These are phyloP conservation scores for Eristalis pertinax DNA, from an alignment of 2,888 invertebrate genomes.

Conservation along the genomic window DNA sequence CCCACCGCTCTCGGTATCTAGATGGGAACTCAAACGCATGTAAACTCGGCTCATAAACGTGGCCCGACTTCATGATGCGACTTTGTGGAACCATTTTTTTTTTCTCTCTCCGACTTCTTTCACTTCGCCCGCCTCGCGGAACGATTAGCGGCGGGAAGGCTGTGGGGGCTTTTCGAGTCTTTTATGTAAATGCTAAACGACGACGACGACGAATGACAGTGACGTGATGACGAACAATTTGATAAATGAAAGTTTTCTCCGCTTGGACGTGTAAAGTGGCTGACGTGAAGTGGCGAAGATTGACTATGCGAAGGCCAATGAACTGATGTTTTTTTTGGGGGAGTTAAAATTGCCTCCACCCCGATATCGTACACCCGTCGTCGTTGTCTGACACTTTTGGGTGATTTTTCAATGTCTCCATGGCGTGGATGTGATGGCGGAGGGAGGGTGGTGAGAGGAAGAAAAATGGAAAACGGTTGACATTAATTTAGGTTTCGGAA, in stretches of 20 bases:
- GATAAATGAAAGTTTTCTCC: conserved; percentile 57
- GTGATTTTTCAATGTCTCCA: conserved; percentile 25
- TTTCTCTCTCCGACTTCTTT: background rate
- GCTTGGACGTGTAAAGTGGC: conserved; percentile 13
- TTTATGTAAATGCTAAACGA: conserved; percentile 56
- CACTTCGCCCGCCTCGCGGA: background rate
- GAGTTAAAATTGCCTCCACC: background rate
- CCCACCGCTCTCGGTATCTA: background rate
- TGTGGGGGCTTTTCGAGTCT: conserved; percentile 47
- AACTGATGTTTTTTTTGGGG: background rate
- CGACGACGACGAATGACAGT: conserved; percentile 15
- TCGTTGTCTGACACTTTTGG: conserved; percentile 17
- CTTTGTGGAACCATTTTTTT: conserved; percentile 12
- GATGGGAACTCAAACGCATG: conserved; percentile 36
- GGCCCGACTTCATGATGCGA: conserved; percentile 50
- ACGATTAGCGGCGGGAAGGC: conserved; percentile 18
- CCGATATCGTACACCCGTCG: too few relatives aligned
- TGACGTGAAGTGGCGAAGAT: background rate
- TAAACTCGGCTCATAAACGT: conserved; percentile 47
- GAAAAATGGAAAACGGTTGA: conserved; percentile 24
- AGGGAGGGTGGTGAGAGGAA: background rate
- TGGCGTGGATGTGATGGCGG: too few relatives aligned
- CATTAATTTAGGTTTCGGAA: conserved; percentile 58
- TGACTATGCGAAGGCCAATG: background rate
- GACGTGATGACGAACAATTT: conserved; percentile 52